Conservation (phyloP, 2,888 invertebrate species). For the Physocephala rufipes region DNA sequence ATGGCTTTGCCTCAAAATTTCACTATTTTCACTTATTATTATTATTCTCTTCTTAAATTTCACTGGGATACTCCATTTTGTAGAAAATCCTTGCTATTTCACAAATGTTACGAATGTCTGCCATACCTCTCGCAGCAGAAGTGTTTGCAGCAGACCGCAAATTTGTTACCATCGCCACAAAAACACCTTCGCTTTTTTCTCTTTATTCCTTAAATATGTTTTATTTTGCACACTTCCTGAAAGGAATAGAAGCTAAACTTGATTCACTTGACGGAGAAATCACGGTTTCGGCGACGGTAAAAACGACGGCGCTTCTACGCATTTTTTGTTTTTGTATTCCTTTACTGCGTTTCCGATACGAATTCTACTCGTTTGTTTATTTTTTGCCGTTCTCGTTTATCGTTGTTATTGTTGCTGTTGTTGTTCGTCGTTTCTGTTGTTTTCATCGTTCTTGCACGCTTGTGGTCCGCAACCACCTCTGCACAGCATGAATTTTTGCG, state of each 20-base stretch:
- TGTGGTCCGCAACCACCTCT: conserved; percentile 65
- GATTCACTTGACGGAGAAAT: conserved; percentile 5
- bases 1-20: neutral
- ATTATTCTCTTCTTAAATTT: neutral
- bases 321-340: neutral
- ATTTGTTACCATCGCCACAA: neutral
- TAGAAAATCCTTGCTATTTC: neutral
- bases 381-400: conserved; percentile 27
- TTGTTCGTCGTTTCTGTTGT: conserved; percentile 24
- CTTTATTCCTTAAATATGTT: neutral
- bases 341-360: conserved; percentile 20
- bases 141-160: conserved; percentile 2
- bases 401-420: conserved; percentile 28
- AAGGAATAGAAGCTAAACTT: too few species aligned
- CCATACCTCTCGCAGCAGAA: neutral
- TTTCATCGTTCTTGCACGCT: conserved; percentile 51
- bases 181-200: neutral
- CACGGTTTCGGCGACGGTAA: conserved; percentile 44
- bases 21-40: neutral
- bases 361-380: conserved; percentile 24
- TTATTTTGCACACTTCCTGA: neutral
- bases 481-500: conserved; percentile 67
- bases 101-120: conserved; percentile 14
- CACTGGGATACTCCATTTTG: neutral
- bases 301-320: neutral